Evolutionary conservation across 2,888 invertebrate genomes (phyloP).

Genomic region (Dioctria rufipes): DNA sequence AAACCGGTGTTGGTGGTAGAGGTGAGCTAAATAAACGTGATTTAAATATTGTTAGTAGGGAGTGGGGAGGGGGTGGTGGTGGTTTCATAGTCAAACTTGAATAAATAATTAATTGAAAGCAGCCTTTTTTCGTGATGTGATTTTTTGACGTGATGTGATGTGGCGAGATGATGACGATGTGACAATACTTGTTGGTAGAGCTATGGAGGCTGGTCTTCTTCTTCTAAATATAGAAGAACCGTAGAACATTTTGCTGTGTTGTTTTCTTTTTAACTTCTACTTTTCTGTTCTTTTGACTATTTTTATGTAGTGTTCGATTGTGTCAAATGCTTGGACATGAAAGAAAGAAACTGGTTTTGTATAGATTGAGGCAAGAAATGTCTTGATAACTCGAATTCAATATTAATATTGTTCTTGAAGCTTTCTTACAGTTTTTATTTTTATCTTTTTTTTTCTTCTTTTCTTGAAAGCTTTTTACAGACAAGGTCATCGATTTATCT

Average conservation of each 20-base stretch:
- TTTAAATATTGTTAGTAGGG: background rate
- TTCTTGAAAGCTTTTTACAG: no score
- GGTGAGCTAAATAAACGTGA: background rate
- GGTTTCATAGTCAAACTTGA: conserved; percentile 15
- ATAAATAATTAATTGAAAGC: conserved; percentile 42
- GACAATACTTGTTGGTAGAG: background rate
- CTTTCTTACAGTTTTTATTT: no score
- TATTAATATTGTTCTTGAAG: no score
- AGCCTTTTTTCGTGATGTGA: conserved; percentile 20
- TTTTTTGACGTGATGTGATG: background rate
- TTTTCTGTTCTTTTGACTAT: background rate
- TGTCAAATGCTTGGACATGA: no score
- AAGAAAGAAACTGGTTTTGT: no score
- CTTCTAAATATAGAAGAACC: conserved; percentile 4
- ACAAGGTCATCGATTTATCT: no score
- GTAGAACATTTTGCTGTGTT: background rate
- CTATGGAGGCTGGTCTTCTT: background rate
- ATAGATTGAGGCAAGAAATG: no score
- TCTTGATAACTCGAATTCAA: no score
- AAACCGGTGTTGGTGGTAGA: background rate
- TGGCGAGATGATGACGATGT: background rate
- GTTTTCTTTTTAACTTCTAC: background rate
- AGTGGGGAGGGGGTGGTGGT: background rate
- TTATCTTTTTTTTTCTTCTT: no score
- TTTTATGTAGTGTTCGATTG: no score